A percentile compares a stretch with the other conserved stretches of the same genome.
These are phyloP conservation scores for Iphiclides podalirius DNA, from an alignment of 2,888 invertebrate genomes.

Conservation along the genomic window DNA sequence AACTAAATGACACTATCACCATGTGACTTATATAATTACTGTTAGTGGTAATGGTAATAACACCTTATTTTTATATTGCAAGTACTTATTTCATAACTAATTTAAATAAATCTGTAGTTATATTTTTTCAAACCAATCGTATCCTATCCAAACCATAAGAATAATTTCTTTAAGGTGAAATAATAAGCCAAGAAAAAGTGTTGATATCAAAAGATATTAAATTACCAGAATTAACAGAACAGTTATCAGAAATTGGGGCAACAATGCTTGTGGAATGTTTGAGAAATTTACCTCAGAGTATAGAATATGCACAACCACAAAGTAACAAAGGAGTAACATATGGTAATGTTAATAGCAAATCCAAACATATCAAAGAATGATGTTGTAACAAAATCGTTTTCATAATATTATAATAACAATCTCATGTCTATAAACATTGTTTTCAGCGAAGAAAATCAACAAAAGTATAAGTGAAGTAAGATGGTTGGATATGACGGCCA, in stretches of 20 bases:
- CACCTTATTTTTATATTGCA: no score
- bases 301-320: slow-evolving; percentile 82
- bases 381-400: no score
- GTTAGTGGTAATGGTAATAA: no score
- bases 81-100: no score
- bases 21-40: no score
- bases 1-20: no score
- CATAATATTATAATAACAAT: no score
- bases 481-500: slow-evolving; percentile 83
- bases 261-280: slow-evolving; percentile 83
- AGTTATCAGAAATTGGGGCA: slow-evolving; percentile 85
- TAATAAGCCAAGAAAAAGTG: slow-evolving; percentile 80
- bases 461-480: slow-evolving; percentile 80
- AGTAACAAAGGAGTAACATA: slow-evolving; percentile 81
- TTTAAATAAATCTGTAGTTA: no score
- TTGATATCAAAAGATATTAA: slow-evolving; percentile 78
- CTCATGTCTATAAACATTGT: no score
- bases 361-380: no score
- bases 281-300: slow-evolving; percentile 77
- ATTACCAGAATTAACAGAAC: slow-evolving; percentile 82
- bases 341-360: slow-evolving; percentile 77
- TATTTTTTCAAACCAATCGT: no score
- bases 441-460: slow-evolving; percentile 87
- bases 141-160: no score
- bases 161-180: slow-evolving; percentile 76